These are phyloP conservation scores for Dusona sp. DNA, from an alignment of 2,888 invertebrate genomes.

Conservation along the genomic window DNA sequence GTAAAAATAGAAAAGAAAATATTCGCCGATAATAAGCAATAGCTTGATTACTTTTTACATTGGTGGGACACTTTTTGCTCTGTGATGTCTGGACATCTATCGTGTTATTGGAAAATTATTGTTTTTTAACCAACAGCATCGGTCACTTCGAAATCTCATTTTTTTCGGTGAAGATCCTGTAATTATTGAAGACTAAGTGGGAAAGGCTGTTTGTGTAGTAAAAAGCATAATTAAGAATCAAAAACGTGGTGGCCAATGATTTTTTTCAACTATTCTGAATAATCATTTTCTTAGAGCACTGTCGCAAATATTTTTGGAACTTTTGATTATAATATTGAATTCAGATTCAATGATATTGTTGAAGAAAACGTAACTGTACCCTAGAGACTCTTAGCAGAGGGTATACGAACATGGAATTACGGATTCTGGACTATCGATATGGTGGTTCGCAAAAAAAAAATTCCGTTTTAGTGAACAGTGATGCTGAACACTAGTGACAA, in stretches of 20 bases:
- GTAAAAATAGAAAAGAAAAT: not conserved
- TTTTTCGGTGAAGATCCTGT: not conserved
- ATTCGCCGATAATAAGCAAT: not conserved
- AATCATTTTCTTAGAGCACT: conserved; percentile 13
- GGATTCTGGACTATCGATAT: not conserved
- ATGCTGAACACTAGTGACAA: not conserved
- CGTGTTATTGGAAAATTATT: not conserved
- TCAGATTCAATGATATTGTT: not conserved
- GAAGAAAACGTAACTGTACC: not conserved
- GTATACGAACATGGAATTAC: not conserved
- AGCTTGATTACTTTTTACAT: too few species aligned
- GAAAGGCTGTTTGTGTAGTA: too few species aligned
- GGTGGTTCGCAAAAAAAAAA: not conserved
- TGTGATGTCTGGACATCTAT: not conserved
- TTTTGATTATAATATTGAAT: not conserved
- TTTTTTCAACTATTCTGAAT: not conserved
- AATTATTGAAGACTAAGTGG: not conserved
- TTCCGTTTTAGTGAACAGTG: conserved; percentile 24
- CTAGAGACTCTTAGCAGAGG: not conserved
- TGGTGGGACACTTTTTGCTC: not conserved
- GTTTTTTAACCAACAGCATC: not conserved
- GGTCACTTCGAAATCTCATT: not conserved
- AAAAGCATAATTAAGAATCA: not conserved
- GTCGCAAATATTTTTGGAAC: not conserved
- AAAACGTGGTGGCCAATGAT: not conserved